Evolutionary conservation across 1,140 invertebrate species (phyloP), one percentile per base, ranked within the genome.

Genomic region (Musca domestica): DNA sequence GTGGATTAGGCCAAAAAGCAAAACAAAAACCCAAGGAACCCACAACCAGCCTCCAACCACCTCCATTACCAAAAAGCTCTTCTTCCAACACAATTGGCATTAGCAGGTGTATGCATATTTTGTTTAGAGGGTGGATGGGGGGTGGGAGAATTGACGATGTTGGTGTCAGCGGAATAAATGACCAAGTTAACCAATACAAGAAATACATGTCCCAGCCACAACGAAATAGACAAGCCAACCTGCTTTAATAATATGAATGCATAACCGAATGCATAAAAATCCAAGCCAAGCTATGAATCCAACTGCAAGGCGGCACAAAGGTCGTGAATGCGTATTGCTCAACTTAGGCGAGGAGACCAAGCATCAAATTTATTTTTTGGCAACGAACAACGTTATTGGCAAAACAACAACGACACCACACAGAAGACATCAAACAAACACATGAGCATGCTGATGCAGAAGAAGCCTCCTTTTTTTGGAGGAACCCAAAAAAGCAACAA

Each of bases 41-140:
- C 34, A 41, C 34, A 41, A 41, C 27, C 27, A 30, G 3, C 27
- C 4, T 12, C 34, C 34, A 5, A 41, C 34, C 10, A 41, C 34
- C 34, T 12, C 12, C 27, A 30, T 30, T 9, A 30, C 34, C 34
- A 41, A 7, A n/a, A n/a, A n/a, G n/a, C n/a, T n/a, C n/a, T n/a
- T n/a, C 27, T 30, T 30, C 27, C 3, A 41, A 5, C 34, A 41
- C 12, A 5, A 58, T 56, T 6, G 56, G 6, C 41, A 19, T 19
- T 61, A 41, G 56, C 56, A 61, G 56, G 56, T 61, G 56, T 61
- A 61, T 61, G 56, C 56, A 61, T 61, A 61, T 61, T 56, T 56
- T 56, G 15, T 56, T 56, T n/a, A 23, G 27, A 30, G 3, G 9
- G 34, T 41, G 5, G 34, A 12, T 41, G 4, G 2, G 6, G 10